These are phyloP conservation scores for Pycnonotus jocosus DNA, from an alignment of 2,113 vertebrate species.

Conservation along the genomic window DNA sequence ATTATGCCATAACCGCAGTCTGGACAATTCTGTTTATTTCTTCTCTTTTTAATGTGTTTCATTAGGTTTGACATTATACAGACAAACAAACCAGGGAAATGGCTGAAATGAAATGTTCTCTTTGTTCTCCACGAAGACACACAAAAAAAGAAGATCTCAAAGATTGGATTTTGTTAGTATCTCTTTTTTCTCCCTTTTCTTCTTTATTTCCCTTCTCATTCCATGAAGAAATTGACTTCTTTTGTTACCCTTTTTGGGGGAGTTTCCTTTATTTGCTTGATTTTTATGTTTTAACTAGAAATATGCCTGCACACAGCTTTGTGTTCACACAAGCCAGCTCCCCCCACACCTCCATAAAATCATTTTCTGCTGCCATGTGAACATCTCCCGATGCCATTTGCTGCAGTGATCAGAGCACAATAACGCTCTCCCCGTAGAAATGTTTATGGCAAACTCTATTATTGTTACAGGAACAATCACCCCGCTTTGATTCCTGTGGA, in stretches of 20 bases:
- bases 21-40: not conserved
- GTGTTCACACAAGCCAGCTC: not conserved
- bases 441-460: constrained; percentile 19
- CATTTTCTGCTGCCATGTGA: not conserved
- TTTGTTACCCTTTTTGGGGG: not conserved
- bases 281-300: not conserved
- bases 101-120: not conserved
- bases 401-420: not conserved
- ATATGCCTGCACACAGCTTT: not conserved
- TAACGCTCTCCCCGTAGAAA: constrained; percentile 7
- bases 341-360: not conserved
- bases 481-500: not conserved
- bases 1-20: not conserved
- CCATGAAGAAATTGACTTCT: not conserved
- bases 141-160: not conserved
- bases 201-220: not conserved
- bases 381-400: not conserved
- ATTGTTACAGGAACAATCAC: constrained; percentile 26
- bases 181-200: not conserved
- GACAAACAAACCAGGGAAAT: not conserved
- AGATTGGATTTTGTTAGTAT: not conserved
- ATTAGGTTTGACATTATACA: not conserved
- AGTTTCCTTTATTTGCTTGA: not conserved
- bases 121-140: not conserved
- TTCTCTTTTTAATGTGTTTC: not conserved